A percentile compares a stretch with the other conserved stretches of the same genome.
phyloP scores from a whole-genome alignment of 2,797 vertebrate species.

The Poecilia picta region DNA sequence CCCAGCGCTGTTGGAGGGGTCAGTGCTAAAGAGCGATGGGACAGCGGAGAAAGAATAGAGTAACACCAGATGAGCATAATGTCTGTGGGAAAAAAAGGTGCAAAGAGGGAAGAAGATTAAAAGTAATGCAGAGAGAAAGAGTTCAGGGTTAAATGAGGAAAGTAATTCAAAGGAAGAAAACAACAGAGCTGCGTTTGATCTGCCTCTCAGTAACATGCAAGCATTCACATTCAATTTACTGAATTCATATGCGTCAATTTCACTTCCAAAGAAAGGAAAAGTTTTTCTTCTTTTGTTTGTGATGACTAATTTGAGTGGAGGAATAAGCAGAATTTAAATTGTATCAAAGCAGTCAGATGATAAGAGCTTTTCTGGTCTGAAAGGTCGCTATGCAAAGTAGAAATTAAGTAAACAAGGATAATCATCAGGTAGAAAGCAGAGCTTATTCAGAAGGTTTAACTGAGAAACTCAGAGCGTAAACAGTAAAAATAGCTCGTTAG shows the following conservation, averaged over 20 bases:
- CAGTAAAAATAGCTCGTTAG: slow-evolving; percentile 26
- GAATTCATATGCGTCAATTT: not conserved
- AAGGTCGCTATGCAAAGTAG: not conserved
- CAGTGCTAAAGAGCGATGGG: slow-evolving; percentile 49
- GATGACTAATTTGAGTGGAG: not conserved
- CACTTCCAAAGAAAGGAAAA: not conserved
- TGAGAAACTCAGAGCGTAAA: slow-evolving; percentile 10
- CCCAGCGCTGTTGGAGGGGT: slow-evolving; percentile 60
- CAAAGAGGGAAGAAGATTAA: slow-evolving; percentile 11
- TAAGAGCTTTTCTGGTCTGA: not conserved
- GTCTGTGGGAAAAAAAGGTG: slow-evolving; percentile 11
- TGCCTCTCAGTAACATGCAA: slow-evolving; percentile 5
- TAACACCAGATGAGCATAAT: slow-evolving; percentile 41
- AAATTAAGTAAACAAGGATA: slow-evolving; percentile 29
- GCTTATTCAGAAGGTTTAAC: not conserved
- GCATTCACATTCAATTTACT: not conserved
- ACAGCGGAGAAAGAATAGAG: slow-evolving; percentile 29
- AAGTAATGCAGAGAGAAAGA: not conserved
- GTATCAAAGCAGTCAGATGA: not conserved
- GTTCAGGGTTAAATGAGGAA: slow-evolving; percentile 25
- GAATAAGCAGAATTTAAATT: slow-evolving; percentile 1
- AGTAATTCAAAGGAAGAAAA: not conserved
- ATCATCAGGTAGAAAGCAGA: slow-evolving; percentile 27
- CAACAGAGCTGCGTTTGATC: not conserved
- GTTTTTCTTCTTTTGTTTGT: not conserved